These are phyloP conservation scores for Mixornis gularis DNA, from an alignment of 2,113 vertebrate genomes.

Conservation along the genomic window DNA sequence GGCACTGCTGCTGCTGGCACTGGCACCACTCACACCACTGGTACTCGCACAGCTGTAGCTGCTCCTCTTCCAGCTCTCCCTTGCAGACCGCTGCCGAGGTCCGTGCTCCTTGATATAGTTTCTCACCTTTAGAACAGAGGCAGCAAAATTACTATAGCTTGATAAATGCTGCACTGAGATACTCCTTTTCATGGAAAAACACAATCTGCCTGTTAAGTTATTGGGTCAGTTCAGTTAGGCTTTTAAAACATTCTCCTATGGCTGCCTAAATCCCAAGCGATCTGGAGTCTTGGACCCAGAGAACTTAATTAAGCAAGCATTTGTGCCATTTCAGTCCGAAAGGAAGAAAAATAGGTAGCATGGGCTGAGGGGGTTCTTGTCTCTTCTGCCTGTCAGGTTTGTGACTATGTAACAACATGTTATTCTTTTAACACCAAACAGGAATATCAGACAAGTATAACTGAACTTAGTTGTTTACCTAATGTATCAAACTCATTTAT, in stretches of 20 bases:
- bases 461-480: not conserved
- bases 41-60: conserved; percentile 87
- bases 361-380: not conserved
- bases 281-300: not conserved
- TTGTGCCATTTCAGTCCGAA: not conserved
- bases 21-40: conserved; percentile 84
- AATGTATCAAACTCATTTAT: not conserved
- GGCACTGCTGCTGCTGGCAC: conserved; percentile 87
- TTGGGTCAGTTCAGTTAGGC: not conserved
- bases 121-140: conserved; percentile 78
- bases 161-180: not conserved
- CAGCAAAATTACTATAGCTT: not conserved
- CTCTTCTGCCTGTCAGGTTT: not conserved
- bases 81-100: conserved; percentile 81
- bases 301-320: not conserved
- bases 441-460: not conserved
- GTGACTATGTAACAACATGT: not conserved
- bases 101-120: conserved; percentile 94
- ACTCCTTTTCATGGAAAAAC: not conserved
- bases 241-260: not conserved
- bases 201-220: not conserved
- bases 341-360: not conserved
- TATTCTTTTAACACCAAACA: not conserved
- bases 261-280: not conserved
- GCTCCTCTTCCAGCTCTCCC: conserved; percentile 91